Percentiles rank a stretch among this genome's conserved stretches.
phyloP scores from a whole-genome alignment of 2,797 vertebrate species.

The Falco naumanni region DNA sequence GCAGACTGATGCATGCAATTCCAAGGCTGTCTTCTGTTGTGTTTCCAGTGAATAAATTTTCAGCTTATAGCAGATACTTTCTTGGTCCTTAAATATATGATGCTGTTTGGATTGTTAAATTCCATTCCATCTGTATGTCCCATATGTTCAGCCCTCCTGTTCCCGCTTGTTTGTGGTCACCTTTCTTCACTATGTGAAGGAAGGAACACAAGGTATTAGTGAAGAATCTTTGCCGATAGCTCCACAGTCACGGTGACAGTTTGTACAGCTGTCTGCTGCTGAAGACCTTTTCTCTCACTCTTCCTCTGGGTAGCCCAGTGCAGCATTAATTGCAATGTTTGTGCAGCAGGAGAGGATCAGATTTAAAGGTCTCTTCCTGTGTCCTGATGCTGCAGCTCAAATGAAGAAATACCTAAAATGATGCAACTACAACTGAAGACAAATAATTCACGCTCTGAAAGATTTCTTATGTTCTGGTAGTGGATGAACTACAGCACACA shows the following conservation, averaged over 20 bases:
- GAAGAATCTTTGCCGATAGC: neutral
- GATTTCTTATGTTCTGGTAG: neutral
- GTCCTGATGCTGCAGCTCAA: neutral
- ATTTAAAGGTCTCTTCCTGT: neutral
- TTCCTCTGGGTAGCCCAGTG: neutral
- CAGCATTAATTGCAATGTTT: neutral
- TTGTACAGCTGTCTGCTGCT: neutral
- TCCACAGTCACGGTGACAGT: rapidly evolving
- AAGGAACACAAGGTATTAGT: neutral
- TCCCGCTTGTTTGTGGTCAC: conserved; percentile 13
- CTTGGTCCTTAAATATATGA: neutral
- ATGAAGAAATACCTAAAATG: neutral
- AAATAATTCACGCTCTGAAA: neutral
- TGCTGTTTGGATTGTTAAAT: conserved; percentile 8
- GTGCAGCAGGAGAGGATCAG: neutral
- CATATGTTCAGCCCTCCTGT: conserved; percentile 15
- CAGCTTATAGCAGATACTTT: conserved; percentile 14
- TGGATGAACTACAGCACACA: neutral
- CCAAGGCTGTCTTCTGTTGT: neutral
- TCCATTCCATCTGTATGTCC: conserved; percentile 18
- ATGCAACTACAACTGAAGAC: neutral
- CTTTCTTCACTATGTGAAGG: neutral
- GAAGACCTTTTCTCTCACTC: neutral
- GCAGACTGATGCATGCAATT: neutral
- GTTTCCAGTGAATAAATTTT: neutral